These are phyloP conservation scores for Argyresthia albistria DNA, from an alignment of 2,888 invertebrate genomes.

Conservation along the genomic window DNA sequence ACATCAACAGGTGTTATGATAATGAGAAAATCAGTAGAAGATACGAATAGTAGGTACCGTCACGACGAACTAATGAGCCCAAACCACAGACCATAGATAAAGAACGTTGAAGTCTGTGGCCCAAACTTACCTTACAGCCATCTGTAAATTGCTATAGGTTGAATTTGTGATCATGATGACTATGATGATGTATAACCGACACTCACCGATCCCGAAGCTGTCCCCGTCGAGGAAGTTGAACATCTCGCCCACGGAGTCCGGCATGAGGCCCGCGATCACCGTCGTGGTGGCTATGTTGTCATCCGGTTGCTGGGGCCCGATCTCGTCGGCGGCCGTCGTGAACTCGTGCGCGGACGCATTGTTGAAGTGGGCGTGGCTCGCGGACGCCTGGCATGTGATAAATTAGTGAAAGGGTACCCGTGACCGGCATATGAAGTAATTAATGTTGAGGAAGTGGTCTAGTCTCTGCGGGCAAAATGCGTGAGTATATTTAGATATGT, in stretches of 20 bases:
- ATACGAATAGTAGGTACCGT: too few relatives aligned
- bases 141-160: too few relatives aligned
- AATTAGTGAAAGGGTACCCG: not conserved
- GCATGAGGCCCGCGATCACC: slow-evolving; percentile 51
- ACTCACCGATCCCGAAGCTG: slow-evolving; percentile 55
- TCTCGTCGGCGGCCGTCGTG: slow-evolving; percentile 47
- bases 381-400: slow-evolving; percentile 15
- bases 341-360: slow-evolving; percentile 34
- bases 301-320: slow-evolving; percentile 44
- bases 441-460: too few relatives aligned
- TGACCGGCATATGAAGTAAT: not conserved
- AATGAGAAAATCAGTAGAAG: too few relatives aligned
- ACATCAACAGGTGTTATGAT: too few relatives aligned
- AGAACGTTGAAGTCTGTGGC: too few relatives aligned
- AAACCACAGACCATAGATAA: too few relatives aligned
- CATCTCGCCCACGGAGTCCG: slow-evolving; percentile 59
- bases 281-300: slow-evolving; percentile 29
- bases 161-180: too few relatives aligned
- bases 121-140: too few relatives aligned
- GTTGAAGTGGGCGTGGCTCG: slow-evolving; percentile 23
- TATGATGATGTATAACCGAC: not conserved
- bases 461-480: too few relatives aligned
- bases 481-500: too few relatives aligned
- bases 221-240: slow-evolving; percentile 63
- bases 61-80: too few relatives aligned